Evolutionary conservation across 2,113 vertebrate genomes (phyloP).

Genomic region (Malurus alboscapulatus): DNA sequence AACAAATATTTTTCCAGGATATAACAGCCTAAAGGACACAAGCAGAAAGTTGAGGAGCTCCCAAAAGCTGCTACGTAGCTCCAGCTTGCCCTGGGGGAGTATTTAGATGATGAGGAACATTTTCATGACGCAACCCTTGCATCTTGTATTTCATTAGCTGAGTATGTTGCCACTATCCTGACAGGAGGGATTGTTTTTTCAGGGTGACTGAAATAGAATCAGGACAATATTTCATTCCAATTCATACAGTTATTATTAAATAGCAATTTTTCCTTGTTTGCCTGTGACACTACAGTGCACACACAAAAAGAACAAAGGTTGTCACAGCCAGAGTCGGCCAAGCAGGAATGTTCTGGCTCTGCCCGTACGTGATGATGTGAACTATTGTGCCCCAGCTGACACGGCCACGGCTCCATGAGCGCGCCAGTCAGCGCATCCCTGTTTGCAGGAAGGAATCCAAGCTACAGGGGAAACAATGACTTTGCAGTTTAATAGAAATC

Average conservation of each 20-base stretch:
- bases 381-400: background rate
- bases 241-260: conserved; percentile 51
- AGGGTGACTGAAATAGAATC: conserved; percentile 41
- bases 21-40: background rate
- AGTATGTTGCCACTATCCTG: conserved; percentile 8
- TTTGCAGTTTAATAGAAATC: conserved; percentile 1
- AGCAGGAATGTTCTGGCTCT: conserved; percentile 33
- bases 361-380: background rate
- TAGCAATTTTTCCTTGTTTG: conserved; percentile 47
- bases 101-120: background rate
- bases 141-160: conserved; percentile 45
- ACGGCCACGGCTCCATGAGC: background rate
- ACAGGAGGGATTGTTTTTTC: conserved; percentile 49
- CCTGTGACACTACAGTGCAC: conserved; percentile 6
- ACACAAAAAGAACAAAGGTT: conserved; percentile 22
- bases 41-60: background rate
- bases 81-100: background rate
- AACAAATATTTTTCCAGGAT: conserved; percentile 22
- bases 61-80: background rate
- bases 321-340: background rate
- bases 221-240: background rate
- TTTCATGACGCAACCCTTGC: background rate
- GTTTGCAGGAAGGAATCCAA: background rate
- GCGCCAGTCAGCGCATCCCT: background rate
- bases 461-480: background rate